These are phyloP conservation scores for Spongilla lacustris DNA, from an alignment of 37 sponge, comb jelly and placozoan species.

Conservation along the genomic window DNA sequence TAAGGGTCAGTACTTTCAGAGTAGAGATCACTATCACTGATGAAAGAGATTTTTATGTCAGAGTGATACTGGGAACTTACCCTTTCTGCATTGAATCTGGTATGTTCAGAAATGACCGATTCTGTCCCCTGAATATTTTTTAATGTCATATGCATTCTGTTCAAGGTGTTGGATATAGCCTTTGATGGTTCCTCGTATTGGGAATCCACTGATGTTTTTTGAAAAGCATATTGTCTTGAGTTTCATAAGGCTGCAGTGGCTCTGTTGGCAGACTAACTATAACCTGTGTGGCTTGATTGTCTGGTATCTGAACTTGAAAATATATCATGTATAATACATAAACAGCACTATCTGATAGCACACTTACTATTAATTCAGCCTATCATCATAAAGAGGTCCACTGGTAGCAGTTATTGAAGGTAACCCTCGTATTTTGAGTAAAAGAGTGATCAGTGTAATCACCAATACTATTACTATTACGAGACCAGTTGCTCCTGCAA, in stretches of 20 bases:
- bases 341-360: not conserved
- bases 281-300: not conserved
- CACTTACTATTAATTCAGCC: not conserved
- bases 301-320: not conserved
- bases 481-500: not conserved
- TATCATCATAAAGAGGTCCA: not conserved
- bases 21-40: not conserved
- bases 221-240: not conserved
- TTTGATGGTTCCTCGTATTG: not conserved
- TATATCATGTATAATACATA: not conserved
- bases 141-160: too few species aligned
- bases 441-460: not conserved
- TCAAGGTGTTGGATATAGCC: not conserved
- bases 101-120: not conserved
- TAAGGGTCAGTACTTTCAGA: not conserved
- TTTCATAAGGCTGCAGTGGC: not conserved
- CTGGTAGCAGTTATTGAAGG: not conserved
- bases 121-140: too few species aligned
- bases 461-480: not conserved
- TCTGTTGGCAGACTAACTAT: not conserved
- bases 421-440: not conserved
- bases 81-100: not conserved
- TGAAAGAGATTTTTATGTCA: not conserved
- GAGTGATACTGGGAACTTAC: not conserved
- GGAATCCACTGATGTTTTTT: not conserved